Evolutionary conservation across 2,113 vertebrate species (phyloP).

Genomic region (Burhinus bistriatus): DNA sequence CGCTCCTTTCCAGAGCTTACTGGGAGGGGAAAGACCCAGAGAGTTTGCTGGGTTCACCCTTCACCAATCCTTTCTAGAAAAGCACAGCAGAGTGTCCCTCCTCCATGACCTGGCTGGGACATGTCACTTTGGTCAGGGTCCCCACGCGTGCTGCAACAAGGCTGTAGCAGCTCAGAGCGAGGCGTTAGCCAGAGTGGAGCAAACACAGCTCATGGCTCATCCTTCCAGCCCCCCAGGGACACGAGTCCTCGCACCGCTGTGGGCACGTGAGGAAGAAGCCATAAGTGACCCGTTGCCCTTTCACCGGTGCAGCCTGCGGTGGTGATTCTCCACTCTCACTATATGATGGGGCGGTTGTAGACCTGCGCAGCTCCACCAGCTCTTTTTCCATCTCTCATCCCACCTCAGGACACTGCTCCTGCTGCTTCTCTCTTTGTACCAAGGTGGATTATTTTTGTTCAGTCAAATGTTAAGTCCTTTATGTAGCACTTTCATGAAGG

Average conservation of each 20-base stretch:
- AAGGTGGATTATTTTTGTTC: not conserved
- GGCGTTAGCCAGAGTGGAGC: too few species aligned
- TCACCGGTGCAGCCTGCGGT: not conserved
- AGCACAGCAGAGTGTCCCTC: not conserved
- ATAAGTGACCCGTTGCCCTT: not conserved
- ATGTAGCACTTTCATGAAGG: fast-evolving
- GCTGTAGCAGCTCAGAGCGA: not conserved
- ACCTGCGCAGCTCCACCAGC: not conserved
- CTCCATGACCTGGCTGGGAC: not conserved
- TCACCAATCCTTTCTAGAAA: not conserved
- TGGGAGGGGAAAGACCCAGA: not conserved
- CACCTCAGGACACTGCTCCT: not conserved
- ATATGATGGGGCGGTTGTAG: not conserved
- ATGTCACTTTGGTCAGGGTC: not conserved
- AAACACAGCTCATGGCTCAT: not conserved
- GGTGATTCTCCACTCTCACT: not conserved
- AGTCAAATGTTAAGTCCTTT: too few species aligned
- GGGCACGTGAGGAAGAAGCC: not conserved
- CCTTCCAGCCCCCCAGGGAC: not conserved
- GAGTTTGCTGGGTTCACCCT: not conserved
- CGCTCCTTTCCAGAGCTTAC: not conserved
- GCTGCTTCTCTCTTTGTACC: not conserved
- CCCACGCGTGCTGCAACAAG: not conserved
- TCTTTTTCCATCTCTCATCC: not conserved
- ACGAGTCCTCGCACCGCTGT: not conserved